phyloP scores from a whole-genome alignment of 2,113 vertebrate species.

The Candoia aspera region DNA sequence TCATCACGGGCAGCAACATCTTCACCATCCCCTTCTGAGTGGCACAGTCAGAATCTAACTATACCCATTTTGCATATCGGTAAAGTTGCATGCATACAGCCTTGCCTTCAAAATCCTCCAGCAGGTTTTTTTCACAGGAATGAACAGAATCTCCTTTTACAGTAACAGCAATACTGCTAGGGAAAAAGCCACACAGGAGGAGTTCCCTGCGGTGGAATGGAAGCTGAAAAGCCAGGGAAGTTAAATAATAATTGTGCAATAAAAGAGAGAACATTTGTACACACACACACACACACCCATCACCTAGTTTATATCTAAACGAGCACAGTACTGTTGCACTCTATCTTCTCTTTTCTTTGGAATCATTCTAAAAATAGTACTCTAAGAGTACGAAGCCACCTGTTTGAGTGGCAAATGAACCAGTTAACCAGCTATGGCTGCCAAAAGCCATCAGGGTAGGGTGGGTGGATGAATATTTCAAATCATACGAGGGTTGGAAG shows the following conservation, averaged over 20 bases:
- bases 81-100: background rate
- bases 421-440: background rate
- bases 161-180: background rate
- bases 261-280: background rate
- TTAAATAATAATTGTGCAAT: background rate
- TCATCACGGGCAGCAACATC: background rate
- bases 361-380: background rate
- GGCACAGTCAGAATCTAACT: background rate
- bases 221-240: background rate
- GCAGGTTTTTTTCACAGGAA: background rate
- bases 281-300: background rate
- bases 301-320: background rate
- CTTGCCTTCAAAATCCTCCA: background rate
- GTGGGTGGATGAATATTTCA: background rate
- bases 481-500: background rate
- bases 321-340: background rate
- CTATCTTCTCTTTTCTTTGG: background rate
- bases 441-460: background rate
- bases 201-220: background rate
- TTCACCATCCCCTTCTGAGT: background rate
- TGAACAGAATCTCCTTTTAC: background rate
- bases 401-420: background rate
- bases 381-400: background rate
- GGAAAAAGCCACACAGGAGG: background rate
- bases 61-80: background rate